Percentiles rank a stretch among this genome's conserved stretches.
Evolutionary conservation across 2,797 vertebrate species (phyloP).

Genomic region (Tokudaia tokunoshimensis): DNA sequence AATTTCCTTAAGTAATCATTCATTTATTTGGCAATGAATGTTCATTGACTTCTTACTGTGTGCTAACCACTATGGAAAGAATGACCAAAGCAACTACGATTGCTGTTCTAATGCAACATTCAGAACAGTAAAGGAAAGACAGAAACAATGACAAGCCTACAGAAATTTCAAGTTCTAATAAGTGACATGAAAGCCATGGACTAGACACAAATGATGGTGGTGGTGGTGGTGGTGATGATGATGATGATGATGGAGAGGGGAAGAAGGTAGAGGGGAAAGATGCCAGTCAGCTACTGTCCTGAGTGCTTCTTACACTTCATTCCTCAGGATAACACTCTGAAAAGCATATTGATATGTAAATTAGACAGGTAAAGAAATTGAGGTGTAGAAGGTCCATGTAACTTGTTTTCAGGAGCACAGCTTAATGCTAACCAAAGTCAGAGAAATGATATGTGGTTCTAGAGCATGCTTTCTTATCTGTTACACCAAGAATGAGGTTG

Average conservation of each 20-base stretch:
- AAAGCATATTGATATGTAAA: neutral
- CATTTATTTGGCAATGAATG: conserved; percentile 44
- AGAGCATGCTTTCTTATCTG: conserved; percentile 44
- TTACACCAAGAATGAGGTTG: neutral
- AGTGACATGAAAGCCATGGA: conserved; percentile 26
- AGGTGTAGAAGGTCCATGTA: neutral
- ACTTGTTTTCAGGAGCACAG: neutral
- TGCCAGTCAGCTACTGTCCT: conserved; percentile 1
- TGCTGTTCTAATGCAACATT: conserved; percentile 34
- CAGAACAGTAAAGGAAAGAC: neutral
- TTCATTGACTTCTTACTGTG: conserved; percentile 52
- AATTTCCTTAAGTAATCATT: conserved; percentile 53
- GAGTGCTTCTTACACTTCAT: conserved; percentile 13
- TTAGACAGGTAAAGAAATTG: conserved; percentile 30
- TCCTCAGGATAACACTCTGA: neutral
- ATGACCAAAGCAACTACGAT: neutral
- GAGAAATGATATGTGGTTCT: neutral
- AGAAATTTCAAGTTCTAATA: conserved; percentile 56
- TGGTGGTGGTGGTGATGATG: neutral
- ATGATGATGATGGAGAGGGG: too few relatives aligned
- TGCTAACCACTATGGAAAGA: conserved; percentile 20
- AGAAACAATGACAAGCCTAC: neutral
- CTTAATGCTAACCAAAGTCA: neutral
- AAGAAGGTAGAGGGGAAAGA: neutral
- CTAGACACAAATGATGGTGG: neutral